Evolutionary conservation across 2,888 invertebrate genomes (phyloP).

Genomic region (Caenorhabditis sp.): DNA sequence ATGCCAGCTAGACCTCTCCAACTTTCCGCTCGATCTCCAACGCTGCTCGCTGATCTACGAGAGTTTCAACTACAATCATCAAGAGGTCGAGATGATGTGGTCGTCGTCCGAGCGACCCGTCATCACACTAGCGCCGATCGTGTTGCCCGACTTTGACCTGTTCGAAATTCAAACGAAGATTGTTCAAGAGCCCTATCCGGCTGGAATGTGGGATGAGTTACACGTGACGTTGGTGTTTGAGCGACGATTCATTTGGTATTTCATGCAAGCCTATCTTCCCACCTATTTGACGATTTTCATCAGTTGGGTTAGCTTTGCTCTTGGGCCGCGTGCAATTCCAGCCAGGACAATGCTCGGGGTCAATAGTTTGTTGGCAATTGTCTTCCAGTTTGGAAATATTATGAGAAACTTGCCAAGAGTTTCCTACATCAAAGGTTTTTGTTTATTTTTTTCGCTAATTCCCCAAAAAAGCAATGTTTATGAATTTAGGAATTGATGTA

Average conservation of each 20-base stretch:
- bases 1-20: constrained; percentile 52
- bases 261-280: constrained; percentile 65
- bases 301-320: constrained; percentile 61
- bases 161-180: constrained; percentile 45
- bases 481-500: constrained; percentile 46
- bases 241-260: constrained; percentile 62
- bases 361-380: constrained; percentile 62
- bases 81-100: constrained; percentile 61
- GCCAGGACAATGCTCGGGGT: constrained; percentile 62
- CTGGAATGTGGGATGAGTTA: constrained; percentile 63
- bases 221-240: constrained; percentile 57
- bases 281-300: constrained; percentile 64
- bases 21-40: constrained; percentile 58
- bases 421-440: constrained; percentile 59
- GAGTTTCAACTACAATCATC: constrained; percentile 60
- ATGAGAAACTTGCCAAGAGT: constrained; percentile 64
- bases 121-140: constrained; percentile 41
- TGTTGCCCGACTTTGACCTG: constrained; percentile 58
- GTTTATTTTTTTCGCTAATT: not conserved
- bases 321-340: constrained; percentile 56
- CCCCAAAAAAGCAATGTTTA: not conserved
- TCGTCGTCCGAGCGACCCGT: constrained; percentile 44
- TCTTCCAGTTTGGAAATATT: constrained; percentile 68
- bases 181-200: constrained; percentile 56
- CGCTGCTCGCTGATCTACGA: constrained; percentile 55